Base-by-base conservation (phyloP, 2,113 vertebrate genomes). In the Trichomycterus rosablanca region DNA sequence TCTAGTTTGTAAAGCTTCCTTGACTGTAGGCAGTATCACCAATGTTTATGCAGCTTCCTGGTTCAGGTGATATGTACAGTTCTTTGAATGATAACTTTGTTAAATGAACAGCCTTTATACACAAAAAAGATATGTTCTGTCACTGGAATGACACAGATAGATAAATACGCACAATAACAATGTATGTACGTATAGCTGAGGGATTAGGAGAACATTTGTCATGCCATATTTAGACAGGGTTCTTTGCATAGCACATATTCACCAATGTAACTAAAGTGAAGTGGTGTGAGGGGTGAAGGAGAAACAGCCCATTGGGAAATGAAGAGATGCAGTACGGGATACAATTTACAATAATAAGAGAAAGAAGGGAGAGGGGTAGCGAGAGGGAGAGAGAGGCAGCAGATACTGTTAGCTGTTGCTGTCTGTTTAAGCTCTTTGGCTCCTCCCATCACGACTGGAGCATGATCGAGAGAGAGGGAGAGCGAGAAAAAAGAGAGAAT, bases 351-450 rank as follows among this genome's bases (percentile, higher is more conserved):
- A 35, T 35, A 8, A 16, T 9, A 20, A 35, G 24, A 30, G 19
- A 30, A 37, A 8, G 24, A 35, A 39, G 24, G 32, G 18, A 35
- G 8, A 63, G 16, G 53, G 30, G 60, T 20, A 12, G 35, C 3
- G 23, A 54, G 7, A 20, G 34, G 9, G 22, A 50, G 23, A n/a
- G 48, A 14, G 19, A 50, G 14, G 9, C 54, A 53, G 39, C 48
- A 30, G 14, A 54, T 55, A 60, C 12, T 28, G 48, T 67, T 57
- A 59, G 66, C 67, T 3, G 42, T 34, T 58, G 39, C 82, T 85
- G 84, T 79, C 65, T 77, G 84, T 88, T 88, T 88, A 88, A 88
- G 77, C 56, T 40, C 11, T 61, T 52, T 72, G 63, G 77, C 80
- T 77, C 82, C 84, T 58, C 78, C 46, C 68, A 74, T 68, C 76